phyloP scores from a whole-genome alignment of 2,797 vertebrate species.

The Chaetodon trifasciatus region DNA sequence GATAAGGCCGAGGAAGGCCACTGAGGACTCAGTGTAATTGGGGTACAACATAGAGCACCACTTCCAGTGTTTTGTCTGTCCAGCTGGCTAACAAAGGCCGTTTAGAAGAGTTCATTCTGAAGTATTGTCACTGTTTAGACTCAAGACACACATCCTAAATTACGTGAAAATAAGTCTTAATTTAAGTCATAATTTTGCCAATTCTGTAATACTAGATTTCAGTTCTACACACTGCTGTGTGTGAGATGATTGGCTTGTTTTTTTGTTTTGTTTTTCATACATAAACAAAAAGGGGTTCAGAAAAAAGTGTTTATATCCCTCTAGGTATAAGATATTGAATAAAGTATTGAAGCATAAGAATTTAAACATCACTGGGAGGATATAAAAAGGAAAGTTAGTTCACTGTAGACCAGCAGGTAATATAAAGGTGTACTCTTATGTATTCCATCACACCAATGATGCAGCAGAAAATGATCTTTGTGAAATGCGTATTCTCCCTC shows the following conservation, averaged over 20 bases:
- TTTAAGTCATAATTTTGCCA: neutral
- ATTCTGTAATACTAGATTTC: neutral
- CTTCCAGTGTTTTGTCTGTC: slow-evolving; percentile 68
- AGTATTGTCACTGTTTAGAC: slow-evolving; percentile 20
- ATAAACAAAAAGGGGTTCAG: neutral
- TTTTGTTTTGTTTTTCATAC: neutral
- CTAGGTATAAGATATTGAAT: neutral
- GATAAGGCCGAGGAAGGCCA: slow-evolving; percentile 55
- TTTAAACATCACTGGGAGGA: slow-evolving; percentile 19
- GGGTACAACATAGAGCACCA: slow-evolving; percentile 52
- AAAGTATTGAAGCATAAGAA: neutral
- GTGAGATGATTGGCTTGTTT: neutral
- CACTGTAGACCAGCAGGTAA: slow-evolving; percentile 34
- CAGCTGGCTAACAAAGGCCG: slow-evolving; percentile 43
- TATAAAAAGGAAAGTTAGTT: slow-evolving; percentile 24
- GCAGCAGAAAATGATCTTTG: slow-evolving; percentile 55
- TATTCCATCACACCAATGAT: slow-evolving; percentile 24
- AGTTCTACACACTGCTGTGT: neutral
- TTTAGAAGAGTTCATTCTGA: slow-evolving; percentile 42
- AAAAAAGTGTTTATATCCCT: neutral
- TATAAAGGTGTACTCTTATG: slow-evolving; percentile 30
- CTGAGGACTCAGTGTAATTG: slow-evolving; percentile 65
- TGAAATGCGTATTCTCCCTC: slow-evolving; percentile 59
- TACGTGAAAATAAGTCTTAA: neutral
- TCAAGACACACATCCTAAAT: neutral